A percentile compares a stretch with the other conserved stretches of the same genome.
Evolutionary conservation across 2,888 invertebrate species (phyloP).

Genomic region (Acleris emargana): DNA sequence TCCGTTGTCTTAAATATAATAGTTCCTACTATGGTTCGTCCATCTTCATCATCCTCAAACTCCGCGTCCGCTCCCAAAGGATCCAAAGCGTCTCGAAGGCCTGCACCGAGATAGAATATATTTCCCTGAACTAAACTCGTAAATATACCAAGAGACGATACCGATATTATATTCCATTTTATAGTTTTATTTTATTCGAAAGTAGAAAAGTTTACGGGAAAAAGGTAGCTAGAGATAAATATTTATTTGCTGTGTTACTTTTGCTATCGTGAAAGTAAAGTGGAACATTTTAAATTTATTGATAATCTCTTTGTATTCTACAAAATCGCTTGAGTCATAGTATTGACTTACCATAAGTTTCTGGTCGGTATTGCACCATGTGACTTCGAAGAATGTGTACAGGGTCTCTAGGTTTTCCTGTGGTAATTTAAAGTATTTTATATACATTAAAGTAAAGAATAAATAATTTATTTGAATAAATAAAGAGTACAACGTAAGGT

Average conservation of each 20-base stretch:
- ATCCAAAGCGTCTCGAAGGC: constrained; percentile 65
- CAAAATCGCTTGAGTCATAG: no score
- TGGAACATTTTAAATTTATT: background rate
- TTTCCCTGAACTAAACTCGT: constrained; percentile 16
- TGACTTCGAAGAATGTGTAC: constrained; percentile 73
- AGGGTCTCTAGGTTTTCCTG: constrained; percentile 74
- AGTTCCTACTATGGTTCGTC: constrained; percentile 71
- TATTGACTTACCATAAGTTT: constrained; percentile 63
- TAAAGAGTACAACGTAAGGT: no score
- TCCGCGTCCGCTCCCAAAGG: constrained; percentile 65
- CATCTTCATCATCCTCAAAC: constrained; percentile 76
- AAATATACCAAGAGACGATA: constrained; percentile 15
- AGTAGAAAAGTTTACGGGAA: background rate
- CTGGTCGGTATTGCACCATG: constrained; percentile 68
- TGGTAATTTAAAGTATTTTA: no score
- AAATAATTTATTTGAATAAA: no score
- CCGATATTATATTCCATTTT: constrained; percentile 14
- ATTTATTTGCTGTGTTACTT: constrained; percentile 19
- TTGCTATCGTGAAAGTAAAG: no score
- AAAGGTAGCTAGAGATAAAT: background rate
- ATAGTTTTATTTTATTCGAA: constrained; percentile 21
- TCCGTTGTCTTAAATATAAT: constrained; percentile 74
- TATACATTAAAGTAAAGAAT: background rate
- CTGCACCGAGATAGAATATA: constrained; percentile 46
- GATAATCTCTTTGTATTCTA: background rate